phyloP scores from a whole-genome alignment of 2,888 invertebrate genomes.

The Drosophila pseudotalamancana region DNA sequence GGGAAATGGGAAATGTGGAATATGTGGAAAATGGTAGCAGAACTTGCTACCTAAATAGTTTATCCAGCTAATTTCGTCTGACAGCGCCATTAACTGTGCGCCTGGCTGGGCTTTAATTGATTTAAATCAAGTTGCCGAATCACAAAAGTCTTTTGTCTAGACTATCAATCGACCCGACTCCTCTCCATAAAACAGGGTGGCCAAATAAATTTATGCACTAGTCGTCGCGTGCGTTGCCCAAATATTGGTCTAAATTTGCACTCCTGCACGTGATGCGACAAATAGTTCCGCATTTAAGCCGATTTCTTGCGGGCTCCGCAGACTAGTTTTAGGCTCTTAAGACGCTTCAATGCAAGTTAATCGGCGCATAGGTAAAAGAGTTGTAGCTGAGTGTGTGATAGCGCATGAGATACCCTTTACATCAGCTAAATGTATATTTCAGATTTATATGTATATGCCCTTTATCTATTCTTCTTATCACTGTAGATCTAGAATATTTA shows the following conservation, averaged over 20 bases:
- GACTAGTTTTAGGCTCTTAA: constrained; percentile 20
- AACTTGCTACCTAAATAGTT: constrained; percentile 58
- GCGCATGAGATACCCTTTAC: not conserved
- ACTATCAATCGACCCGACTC: constrained; percentile 49
- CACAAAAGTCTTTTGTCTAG: constrained; percentile 62
- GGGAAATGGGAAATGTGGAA: constrained; percentile 15
- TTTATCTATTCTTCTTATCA: not conserved
- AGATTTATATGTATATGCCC: not conserved
- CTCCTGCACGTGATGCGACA: constrained; percentile 77
- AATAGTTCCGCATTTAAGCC: constrained; percentile 72
- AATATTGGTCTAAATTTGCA: constrained; percentile 65
- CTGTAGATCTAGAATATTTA: no score
- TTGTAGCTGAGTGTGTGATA: no score
- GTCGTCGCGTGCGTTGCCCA: constrained; percentile 70
- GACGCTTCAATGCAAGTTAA: constrained; percentile 65
- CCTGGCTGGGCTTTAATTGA: constrained; percentile 60
- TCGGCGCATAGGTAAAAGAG: constrained; percentile 36
- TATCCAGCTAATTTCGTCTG: constrained; percentile 71
- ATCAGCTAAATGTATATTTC: no score
- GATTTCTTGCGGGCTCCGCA: constrained; percentile 3
- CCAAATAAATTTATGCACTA: constrained; percentile 43
- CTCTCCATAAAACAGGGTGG: not conserved
- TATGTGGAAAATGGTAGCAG: constrained; percentile 6
- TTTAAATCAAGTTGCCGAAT: constrained; percentile 75
- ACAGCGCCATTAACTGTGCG: constrained; percentile 53